Evolutionary conservation across 2,113 vertebrate species (phyloP).

Genomic region (Proterorhinus semilunaris): DNA sequence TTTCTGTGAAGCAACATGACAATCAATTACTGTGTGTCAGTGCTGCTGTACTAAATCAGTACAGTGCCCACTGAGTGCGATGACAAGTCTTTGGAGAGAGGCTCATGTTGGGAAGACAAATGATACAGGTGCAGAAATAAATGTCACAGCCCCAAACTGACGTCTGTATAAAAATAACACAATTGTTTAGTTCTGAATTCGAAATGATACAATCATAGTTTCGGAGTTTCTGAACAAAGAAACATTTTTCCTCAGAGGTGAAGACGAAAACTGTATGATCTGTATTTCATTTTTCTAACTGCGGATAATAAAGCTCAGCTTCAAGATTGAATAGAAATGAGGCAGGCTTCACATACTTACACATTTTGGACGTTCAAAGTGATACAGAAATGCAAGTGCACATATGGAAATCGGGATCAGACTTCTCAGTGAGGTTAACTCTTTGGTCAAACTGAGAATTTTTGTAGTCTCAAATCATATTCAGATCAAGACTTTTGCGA

Average conservation of each 20-base stretch:
- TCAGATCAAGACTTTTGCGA: conserved; percentile 3
- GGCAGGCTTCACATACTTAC: not conserved
- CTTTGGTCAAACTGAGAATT: not conserved
- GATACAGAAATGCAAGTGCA: not conserved
- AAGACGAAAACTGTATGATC: not conserved
- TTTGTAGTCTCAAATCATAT: not conserved
- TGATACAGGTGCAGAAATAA: not conserved
- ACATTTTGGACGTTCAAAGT: not conserved
- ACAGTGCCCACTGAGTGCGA: not conserved
- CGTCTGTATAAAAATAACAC: not conserved
- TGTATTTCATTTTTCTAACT: not conserved
- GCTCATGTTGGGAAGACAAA: not conserved
- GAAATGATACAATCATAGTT: not conserved
- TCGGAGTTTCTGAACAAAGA: not conserved
- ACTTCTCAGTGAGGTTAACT: not conserved
- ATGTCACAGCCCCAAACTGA: not conserved
- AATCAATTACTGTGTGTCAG: not conserved
- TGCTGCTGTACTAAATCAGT: not conserved
- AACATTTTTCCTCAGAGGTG: not conserved
- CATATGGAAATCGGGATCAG: not conserved
- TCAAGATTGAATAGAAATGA: too few species aligned
- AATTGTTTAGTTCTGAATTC: not conserved
- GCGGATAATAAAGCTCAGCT: too few species aligned
- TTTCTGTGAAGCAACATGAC: not conserved
- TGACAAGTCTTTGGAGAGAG: not conserved